Evolutionary conservation across 2,797 vertebrate species (phyloP).

Genomic region (Spondyliosoma cantharus): DNA sequence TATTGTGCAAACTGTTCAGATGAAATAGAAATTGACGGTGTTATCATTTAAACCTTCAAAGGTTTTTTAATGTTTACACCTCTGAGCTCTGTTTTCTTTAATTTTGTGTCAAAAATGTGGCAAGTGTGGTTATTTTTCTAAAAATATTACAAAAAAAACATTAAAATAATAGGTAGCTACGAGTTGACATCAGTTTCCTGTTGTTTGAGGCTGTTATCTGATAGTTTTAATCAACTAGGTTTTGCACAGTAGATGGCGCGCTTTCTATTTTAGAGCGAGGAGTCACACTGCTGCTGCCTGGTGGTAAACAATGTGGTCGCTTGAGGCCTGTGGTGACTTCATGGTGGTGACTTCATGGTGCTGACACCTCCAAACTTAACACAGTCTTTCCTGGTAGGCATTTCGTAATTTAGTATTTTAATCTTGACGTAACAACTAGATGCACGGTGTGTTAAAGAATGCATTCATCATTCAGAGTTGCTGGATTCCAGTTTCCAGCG

Average conservation of each 20-base stretch:
- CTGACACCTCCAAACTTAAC: too few species aligned
- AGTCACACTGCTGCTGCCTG: too few species aligned
- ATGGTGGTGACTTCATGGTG: neutral
- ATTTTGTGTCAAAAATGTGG: neutral
- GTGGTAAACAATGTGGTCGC: neutral
- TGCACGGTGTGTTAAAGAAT: neutral
- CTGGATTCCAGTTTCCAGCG: too few species aligned
- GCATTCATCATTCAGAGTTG: neutral
- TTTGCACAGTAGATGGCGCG: conserved; percentile 34
- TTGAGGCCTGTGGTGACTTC: neutral
- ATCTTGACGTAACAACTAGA: neutral
- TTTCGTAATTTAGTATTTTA: neutral
- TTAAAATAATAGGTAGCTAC: neutral
- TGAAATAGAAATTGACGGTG: neutral
- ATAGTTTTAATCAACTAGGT: neutral
- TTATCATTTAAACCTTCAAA: neutral
- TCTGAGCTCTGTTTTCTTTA: neutral
- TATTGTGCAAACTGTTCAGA: neutral
- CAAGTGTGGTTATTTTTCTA: neutral
- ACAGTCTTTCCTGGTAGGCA: neutral
- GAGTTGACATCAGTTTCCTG: neutral
- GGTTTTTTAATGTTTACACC: neutral
- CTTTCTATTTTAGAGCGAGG: neutral
- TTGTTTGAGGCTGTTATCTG: neutral
- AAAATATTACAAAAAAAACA: too few species aligned